These are phyloP conservation scores for Mylabris sibirica DNA, from an alignment of 2,888 invertebrate genomes.

Conservation along the genomic window DNA sequence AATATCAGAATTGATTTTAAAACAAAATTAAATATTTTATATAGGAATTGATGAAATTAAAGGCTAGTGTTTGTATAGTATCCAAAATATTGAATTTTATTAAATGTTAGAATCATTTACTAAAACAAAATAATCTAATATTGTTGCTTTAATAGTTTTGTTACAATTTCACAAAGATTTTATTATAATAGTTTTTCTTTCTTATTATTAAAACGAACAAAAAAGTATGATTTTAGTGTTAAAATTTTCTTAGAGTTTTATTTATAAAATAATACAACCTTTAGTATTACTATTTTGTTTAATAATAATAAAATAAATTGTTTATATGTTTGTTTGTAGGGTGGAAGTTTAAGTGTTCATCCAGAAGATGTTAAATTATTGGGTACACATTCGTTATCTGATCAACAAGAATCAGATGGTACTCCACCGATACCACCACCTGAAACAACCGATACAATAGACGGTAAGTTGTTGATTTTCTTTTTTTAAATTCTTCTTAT, in stretches of 20 bases:
- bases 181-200: neutral
- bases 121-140: neutral
- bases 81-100: neutral
- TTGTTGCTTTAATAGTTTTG: conserved; percentile 5
- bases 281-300: neutral
- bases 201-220: neutral
- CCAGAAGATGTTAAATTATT: conserved; percentile 67
- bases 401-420: conserved; percentile 68
- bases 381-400: conserved; percentile 68
- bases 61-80: conserved; percentile 21
- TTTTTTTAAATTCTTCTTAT: neutral
- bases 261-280: too few relatives aligned
- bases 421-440: conserved; percentile 71
- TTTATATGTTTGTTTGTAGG: conserved; percentile 49
- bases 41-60: conserved; percentile 12
- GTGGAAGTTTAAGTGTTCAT: conserved; percentile 64
- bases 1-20: neutral
- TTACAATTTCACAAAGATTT: neutral
- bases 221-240: neutral
- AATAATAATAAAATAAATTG: neutral
- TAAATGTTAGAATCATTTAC: too few relatives aligned
- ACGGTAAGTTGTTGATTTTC: conserved; percentile 68
- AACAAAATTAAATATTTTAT: conserved; percentile 5
- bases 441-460: conserved; percentile 77
- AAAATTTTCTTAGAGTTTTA: too few relatives aligned